phyloP scores from a whole-genome alignment of 2,888 invertebrate species.

The Gymnosoma rotundatum region DNA sequence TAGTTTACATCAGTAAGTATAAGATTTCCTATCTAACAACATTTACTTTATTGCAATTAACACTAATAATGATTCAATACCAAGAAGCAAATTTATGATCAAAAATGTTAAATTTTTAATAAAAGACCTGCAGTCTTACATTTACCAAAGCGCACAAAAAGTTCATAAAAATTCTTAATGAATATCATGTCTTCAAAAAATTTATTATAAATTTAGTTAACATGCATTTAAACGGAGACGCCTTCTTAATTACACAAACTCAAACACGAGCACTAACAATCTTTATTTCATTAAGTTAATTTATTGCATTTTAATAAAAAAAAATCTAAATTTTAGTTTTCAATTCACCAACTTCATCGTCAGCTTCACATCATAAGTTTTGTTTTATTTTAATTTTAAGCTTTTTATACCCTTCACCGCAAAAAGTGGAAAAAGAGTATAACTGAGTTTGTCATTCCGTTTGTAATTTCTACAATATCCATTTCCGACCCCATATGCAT shows the following conservation, averaged over 20 bases:
- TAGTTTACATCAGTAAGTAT: too few species aligned
- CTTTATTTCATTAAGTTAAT: not conserved
- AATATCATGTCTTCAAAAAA: not conserved
- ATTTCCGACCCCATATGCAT: too few species aligned
- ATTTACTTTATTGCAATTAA: too few species aligned
- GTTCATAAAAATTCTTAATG: not conserved
- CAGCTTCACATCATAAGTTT: constrained; percentile 36
- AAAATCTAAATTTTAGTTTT: not conserved
- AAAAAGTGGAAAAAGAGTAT: too few species aligned
- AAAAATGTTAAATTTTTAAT: too few species aligned
- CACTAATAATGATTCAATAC: too few species aligned
- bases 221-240: constrained; percentile 26
- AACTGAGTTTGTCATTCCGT: too few species aligned
- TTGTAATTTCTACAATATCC: too few species aligned
- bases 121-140: too few species aligned
- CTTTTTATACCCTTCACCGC: too few species aligned
- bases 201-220: constrained; percentile 38
- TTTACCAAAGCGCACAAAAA: not conserved
- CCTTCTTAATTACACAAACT: not conserved
- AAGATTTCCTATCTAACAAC: too few species aligned
- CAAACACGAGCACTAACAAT: constrained; percentile 13
- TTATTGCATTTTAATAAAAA: not conserved
- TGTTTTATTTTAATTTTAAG: constrained; percentile 10
- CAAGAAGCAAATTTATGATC: too few species aligned
- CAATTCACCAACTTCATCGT: constrained; percentile 25